These are phyloP conservation scores for Latheticus oryzae DNA, from an alignment of 2,888 invertebrate genomes.

Conservation along the genomic window DNA sequence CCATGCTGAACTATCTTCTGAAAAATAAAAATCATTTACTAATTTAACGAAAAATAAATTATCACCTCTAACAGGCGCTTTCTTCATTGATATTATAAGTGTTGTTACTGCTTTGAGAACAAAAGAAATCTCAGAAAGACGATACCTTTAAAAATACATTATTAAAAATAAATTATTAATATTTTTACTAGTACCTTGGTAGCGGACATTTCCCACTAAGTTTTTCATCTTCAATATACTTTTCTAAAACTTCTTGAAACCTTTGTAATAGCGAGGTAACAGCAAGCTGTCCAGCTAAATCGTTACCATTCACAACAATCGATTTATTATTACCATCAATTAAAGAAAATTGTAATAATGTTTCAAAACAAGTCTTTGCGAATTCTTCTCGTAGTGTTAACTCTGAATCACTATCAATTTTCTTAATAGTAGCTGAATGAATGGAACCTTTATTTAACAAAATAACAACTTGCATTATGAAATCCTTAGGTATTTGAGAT, in stretches of 20 bases:
- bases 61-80: slow-evolving; percentile 85
- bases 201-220: slow-evolving; percentile 87
- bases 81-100: slow-evolving; percentile 90
- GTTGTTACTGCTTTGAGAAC: slow-evolving; percentile 95
- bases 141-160: slow-evolving; percentile 74
- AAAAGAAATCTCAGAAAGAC: slow-evolving; percentile 95
- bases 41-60: not conserved
- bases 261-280: slow-evolving; percentile 92
- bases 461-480: slow-evolving; percentile 84
- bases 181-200: slow-evolving; percentile 72
- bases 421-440: slow-evolving; percentile 77
- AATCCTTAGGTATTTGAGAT: slow-evolving; percentile 80
- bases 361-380: slow-evolving; percentile 96
- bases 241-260: slow-evolving; percentile 91
- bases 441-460: slow-evolving; percentile 88
- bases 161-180: slow-evolving; percentile 17
- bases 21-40: slow-evolving; percentile 53
- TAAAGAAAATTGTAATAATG: slow-evolving; percentile 91
- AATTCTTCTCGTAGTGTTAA: slow-evolving; percentile 92
- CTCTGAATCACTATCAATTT: slow-evolving; percentile 82
- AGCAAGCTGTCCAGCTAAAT: slow-evolving; percentile 79
- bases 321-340: slow-evolving; percentile 77
- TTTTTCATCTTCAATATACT: slow-evolving; percentile 87
- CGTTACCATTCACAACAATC: slow-evolving; percentile 58
- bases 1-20: slow-evolving; percentile 92